Conservation (phyloP, 2,113 vertebrate genomes). For the Pluvianellus socialis region DNA sequence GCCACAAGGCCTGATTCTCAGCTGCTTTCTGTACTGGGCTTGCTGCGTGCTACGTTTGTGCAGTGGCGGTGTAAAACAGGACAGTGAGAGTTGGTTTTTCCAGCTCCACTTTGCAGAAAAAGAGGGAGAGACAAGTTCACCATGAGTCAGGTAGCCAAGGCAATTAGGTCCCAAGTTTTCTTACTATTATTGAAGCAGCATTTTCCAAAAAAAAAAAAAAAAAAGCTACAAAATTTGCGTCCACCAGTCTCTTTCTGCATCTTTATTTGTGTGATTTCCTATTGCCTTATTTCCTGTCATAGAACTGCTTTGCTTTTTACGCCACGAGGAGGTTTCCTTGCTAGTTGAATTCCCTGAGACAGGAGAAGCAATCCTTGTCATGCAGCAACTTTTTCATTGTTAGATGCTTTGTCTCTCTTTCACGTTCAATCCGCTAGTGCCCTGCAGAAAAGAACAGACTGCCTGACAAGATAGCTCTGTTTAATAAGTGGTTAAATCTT, state of each 20-base stretch:
- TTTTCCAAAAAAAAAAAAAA: background rate
- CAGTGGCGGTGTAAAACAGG: background rate
- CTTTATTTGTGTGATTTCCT: background rate
- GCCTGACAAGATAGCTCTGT: background rate
- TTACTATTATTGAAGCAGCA: background rate
- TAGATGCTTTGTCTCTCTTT: slow-evolving; percentile 9
- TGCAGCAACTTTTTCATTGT: background rate
- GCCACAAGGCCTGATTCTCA: background rate
- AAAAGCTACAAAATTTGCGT: background rate
- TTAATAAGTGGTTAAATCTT: slow-evolving; percentile 38
- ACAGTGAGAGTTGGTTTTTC: background rate
- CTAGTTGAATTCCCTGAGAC: background rate
- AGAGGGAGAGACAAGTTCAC: background rate
- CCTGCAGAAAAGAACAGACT: slow-evolving; percentile 32
- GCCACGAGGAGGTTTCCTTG: background rate
- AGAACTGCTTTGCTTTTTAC: background rate
- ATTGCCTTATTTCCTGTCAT: background rate
- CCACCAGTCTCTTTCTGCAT: background rate
- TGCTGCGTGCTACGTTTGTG: fast-evolving
- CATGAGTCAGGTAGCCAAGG: background rate
- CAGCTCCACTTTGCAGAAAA: background rate
- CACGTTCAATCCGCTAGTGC: slow-evolving; percentile 23
- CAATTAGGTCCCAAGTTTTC: background rate
- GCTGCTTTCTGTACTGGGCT: fast-evolving
- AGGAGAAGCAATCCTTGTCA: background rate